phyloP scores from a whole-genome alignment of 2,888 invertebrate species.

The Cephus runcator region DNA sequence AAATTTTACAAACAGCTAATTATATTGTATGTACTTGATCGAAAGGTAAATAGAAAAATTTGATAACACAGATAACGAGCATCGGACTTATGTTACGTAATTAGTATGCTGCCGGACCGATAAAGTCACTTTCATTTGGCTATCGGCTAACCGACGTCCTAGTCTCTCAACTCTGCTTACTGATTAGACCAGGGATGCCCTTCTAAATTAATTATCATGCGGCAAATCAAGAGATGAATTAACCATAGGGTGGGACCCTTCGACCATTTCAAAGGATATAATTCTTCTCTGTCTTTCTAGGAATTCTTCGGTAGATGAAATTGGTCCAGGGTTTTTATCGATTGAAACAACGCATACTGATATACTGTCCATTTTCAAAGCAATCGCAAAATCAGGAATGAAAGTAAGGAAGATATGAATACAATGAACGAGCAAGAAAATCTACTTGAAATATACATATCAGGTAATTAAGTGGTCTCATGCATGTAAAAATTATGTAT shows the following conservation, averaged over 20 bases:
- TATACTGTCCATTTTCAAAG: too few species aligned
- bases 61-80: not conserved
- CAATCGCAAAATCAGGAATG: too few species aligned
- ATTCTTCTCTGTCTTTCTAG: not conserved
- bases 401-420: too few species aligned
- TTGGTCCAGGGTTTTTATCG: too few species aligned
- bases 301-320: too few species aligned
- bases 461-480: too few species aligned
- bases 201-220: not conserved
- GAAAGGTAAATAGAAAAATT: not conserved
- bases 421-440: not conserved
- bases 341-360: too few species aligned
- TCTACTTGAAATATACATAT: not conserved
- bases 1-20: not conserved
- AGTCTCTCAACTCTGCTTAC: not conserved
- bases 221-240: not conserved
- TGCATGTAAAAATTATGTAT: not conserved
- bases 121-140: not conserved
- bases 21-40: not conserved
- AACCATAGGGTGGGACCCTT: not conserved
- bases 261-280: not conserved
- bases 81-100: not conserved
- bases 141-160: not conserved
- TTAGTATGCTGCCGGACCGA: not conserved
- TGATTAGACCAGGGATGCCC: not conserved